Evolutionary conservation across 2,113 vertebrate genomes (phyloP).

Genomic region (Hemicordylus capensis): DNA sequence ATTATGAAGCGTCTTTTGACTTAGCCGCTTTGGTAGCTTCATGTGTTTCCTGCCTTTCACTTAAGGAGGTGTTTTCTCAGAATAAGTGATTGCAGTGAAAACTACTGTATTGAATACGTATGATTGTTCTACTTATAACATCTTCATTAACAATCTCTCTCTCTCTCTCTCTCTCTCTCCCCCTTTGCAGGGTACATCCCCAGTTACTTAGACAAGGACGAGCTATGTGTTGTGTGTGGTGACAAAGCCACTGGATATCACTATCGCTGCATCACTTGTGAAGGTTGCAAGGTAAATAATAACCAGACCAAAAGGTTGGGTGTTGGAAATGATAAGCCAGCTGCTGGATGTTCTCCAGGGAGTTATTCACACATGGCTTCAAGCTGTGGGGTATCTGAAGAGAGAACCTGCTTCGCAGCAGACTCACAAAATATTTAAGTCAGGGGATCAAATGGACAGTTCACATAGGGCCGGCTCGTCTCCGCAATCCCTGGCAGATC

Average conservation of each 20-base stretch:
- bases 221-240: slow-evolving; percentile 97
- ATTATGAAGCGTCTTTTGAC: neutral
- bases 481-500: no score
- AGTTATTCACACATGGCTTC: slow-evolving; percentile 11
- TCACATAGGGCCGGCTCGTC: no score
- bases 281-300: slow-evolving; percentile 96
- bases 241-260: slow-evolving; percentile 99
- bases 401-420: no score
- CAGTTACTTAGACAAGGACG: slow-evolving; percentile 99
- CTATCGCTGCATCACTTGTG: slow-evolving; percentile 98
- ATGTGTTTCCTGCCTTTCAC: neutral
- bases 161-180: slow-evolving; percentile 37
- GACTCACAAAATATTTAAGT: no score
- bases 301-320: slow-evolving; percentile 7
- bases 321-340: slow-evolving; percentile 45
- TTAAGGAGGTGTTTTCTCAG: neutral
- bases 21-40: neutral
- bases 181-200: slow-evolving; percentile 93
- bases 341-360: slow-evolving; percentile 16
- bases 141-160: neutral
- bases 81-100: neutral
- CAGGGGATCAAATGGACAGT: no score
- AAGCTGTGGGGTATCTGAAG: no score
- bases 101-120: neutral
- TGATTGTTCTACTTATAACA: neutral